A percentile compares a stretch with the other conserved stretches of the same genome.
These are phyloP conservation scores for Miltochrista miniata DNA, from an alignment of 2,888 invertebrate species.

Conservation along the genomic window DNA sequence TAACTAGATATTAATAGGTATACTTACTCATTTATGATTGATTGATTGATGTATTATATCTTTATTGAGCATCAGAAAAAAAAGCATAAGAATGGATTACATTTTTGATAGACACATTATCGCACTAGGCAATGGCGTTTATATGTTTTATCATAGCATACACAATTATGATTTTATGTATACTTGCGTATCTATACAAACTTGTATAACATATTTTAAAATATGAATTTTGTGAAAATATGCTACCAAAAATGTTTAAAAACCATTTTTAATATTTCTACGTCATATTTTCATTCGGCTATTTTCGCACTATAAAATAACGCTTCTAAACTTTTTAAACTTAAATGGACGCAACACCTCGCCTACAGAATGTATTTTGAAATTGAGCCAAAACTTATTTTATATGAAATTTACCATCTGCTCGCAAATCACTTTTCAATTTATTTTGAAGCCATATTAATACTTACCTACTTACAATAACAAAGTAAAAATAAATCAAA, in stretches of 20 bases:
- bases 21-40: too few species aligned
- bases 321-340: conserved; percentile 22
- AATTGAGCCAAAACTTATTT: conserved; percentile 24
- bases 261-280: background rate
- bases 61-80: too few species aligned
- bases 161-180: too few species aligned
- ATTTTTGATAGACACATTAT: too few species aligned
- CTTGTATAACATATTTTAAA: too few species aligned
- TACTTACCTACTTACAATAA: conserved; percentile 11
- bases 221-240: background rate
- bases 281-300: background rate
- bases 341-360: conserved; percentile 29
- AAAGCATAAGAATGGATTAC: too few species aligned
- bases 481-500: conserved; percentile 24
- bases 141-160: too few species aligned
- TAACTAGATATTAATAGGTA: too few species aligned
- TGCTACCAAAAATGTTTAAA: background rate
- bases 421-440: conserved; percentile 18
- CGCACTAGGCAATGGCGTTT: too few species aligned
- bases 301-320: background rate
- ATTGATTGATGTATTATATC: too few species aligned
- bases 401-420: conserved; percentile 4
- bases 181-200: too few species aligned
- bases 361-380: conserved; percentile 22
- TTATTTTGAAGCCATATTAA: conserved; percentile 10